phyloP scores from a whole-genome alignment of 2,113 vertebrate genomes.

The Nothobranchius furzeri region DNA sequence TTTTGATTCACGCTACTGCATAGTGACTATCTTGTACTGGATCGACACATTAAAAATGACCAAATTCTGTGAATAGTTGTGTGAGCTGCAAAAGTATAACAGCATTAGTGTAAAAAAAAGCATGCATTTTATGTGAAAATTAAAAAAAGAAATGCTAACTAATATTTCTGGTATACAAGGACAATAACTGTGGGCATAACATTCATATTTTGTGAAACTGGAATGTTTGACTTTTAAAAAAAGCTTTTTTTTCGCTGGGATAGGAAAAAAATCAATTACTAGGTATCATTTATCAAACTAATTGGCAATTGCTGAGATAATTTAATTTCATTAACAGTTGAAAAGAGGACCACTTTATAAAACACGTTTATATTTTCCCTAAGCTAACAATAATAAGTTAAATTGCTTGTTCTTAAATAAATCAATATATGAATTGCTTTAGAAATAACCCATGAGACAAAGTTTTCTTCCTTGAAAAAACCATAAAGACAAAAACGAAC shows the following conservation, averaged over 20 bases:
- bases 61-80: slow-evolving; percentile 37
- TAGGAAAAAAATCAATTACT: slow-evolving; percentile 24
- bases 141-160: slow-evolving; percentile 67
- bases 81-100: slow-evolving; percentile 50
- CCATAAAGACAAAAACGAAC: slow-evolving; percentile 53
- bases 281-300: slow-evolving; percentile 57
- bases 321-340: slow-evolving; percentile 65
- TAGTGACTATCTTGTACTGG: slow-evolving; percentile 63
- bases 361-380: slow-evolving; percentile 83
- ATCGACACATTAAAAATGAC: slow-evolving; percentile 41
- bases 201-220: slow-evolving; percentile 33
- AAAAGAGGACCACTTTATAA: slow-evolving; percentile 66
- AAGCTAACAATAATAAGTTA: slow-evolving; percentile 86
- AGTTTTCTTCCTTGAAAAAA: slow-evolving; percentile 67
- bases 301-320: slow-evolving; percentile 61
- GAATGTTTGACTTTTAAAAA: slow-evolving; percentile 44
- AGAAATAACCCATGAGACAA: slow-evolving; percentile 74
- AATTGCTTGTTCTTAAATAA: slow-evolving; percentile 86
- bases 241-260: slow-evolving; percentile 8
- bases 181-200: slow-evolving; percentile 42
- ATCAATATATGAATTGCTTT: slow-evolving; percentile 84
- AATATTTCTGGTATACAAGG: slow-evolving; percentile 64
- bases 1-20: slow-evolving; percentile 72
- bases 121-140: slow-evolving; percentile 74
- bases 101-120: slow-evolving; percentile 56